A percentile compares a stretch with the other conserved stretches of the same genome.
These are phyloP conservation scores for Nautilus pompilius DNA, from an alignment of 1,140 invertebrate species.

Conservation along the genomic window DNA sequence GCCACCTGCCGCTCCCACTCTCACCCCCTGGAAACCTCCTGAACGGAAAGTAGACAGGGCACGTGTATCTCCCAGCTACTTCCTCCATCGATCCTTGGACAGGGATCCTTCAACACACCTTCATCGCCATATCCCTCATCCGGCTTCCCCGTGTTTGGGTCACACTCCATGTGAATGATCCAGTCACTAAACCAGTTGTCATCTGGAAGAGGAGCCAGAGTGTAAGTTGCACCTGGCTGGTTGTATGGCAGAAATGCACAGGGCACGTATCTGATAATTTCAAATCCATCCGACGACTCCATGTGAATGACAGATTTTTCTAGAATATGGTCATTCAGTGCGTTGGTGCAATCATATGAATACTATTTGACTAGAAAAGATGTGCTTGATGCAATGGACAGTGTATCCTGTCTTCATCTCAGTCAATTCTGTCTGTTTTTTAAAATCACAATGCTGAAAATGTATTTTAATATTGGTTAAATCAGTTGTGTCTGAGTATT, in stretches of 20 bases:
- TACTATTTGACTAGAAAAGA: constrained; percentile 78
- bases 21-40: no score
- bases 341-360: constrained; percentile 77
- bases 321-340: constrained; percentile 88
- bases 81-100: no score
- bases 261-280: constrained; percentile 69
- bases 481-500: no score
- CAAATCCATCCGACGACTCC: constrained; percentile 78
- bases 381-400: constrained; percentile 92
- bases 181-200: constrained; percentile 62
- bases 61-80: no score
- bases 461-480: no score
- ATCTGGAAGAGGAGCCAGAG: constrained; percentile 78
- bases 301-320: constrained; percentile 88
- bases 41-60: no score
- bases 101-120: constrained; percentile 65
- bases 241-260: constrained; percentile 71
- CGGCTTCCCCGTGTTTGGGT: constrained; percentile 87
- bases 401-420: constrained; percentile 98
- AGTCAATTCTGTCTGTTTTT: constrained; percentile 87
- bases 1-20: no score
- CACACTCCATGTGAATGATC: constrained; percentile 89
- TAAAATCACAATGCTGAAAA: no score
- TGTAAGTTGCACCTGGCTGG: constrained; percentile 82
- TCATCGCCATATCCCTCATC: constrained; percentile 85